phyloP scores from a whole-genome alignment of 2,797 vertebrate genomes.

The Epinephelus malabaricus region DNA sequence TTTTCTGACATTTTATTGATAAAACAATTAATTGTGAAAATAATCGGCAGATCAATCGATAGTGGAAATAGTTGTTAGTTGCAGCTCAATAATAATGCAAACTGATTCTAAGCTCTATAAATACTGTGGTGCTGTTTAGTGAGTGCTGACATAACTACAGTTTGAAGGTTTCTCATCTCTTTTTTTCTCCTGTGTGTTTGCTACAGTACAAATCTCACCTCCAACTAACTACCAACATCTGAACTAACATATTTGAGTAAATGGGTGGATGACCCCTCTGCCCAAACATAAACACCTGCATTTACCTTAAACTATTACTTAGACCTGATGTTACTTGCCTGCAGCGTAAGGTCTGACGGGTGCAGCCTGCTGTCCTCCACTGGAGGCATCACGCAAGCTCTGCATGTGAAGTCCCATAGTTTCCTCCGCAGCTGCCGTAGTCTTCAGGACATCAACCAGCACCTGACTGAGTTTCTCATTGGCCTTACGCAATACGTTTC shows the following conservation, averaged over 20 bases:
- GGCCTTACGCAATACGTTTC: constrained; percentile 85
- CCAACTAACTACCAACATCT: neutral
- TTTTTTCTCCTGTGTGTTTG: neutral
- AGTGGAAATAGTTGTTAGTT: too few species aligned
- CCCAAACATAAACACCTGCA: neutral
- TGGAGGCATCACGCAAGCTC: constrained; percentile 85
- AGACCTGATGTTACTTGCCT: constrained; percentile 55
- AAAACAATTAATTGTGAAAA: too few species aligned
- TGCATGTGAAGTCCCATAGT: constrained; percentile 93
- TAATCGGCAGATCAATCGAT: too few species aligned
- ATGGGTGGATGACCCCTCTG: neutral
- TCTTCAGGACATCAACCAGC: constrained; percentile 93
- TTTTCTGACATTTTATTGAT: too few species aligned
- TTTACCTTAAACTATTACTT: neutral
- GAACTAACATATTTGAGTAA: neutral
- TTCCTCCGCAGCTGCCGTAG: constrained; percentile 93
- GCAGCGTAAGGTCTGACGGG: constrained; percentile 72
- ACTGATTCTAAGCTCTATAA: neutral
- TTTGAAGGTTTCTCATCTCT: neutral
- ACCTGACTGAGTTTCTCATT: constrained; percentile 92
- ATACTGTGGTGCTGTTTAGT: neutral
- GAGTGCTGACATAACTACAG: neutral
- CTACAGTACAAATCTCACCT: neutral
- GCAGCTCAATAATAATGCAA: neutral
- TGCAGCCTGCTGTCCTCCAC: constrained; percentile 68